These are phyloP conservation scores for Rhagophthalmus giganteus DNA, from an alignment of 2,888 invertebrate genomes.

Conservation along the genomic window DNA sequence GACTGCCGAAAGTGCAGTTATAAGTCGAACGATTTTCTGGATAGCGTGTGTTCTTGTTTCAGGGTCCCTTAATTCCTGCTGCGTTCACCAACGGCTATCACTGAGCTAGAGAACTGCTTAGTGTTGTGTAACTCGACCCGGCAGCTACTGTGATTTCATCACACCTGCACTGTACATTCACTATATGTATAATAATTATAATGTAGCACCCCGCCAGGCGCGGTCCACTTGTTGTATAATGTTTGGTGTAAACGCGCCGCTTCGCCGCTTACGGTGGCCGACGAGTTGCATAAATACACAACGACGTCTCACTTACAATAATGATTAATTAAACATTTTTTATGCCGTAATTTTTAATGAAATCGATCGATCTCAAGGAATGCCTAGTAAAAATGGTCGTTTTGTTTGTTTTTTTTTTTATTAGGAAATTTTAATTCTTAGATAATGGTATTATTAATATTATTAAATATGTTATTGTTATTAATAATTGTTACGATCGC, in stretches of 20 bases:
- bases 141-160: slow-evolving; percentile 57
- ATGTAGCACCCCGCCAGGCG: slow-evolving; percentile 57
- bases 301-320: too few species aligned
- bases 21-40: slow-evolving; percentile 6
- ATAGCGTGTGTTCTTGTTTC: slow-evolving; percentile 56
- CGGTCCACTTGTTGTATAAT: slow-evolving; percentile 58
- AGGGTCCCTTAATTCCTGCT: slow-evolving; percentile 97
- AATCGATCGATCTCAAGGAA: slow-evolving; percentile 22
- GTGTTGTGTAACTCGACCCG: slow-evolving; percentile 56
- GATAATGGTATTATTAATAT: slow-evolving; percentile 13
- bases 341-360: slow-evolving; percentile 8
- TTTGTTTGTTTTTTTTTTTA: too few species aligned
- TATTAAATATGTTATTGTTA: too few species aligned
- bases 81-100: slow-evolving; percentile 99
- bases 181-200: slow-evolving; percentile 53
- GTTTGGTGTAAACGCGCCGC: slow-evolving; percentile 56
- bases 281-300: slow-evolving; percentile 56
- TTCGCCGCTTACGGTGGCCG: slow-evolving; percentile 60
- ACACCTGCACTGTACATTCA: slow-evolving; percentile 58
- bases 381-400: slow-evolving; percentile 17
- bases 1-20: too few species aligned
- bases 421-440: slow-evolving; percentile 20
- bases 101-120: slow-evolving; percentile 62
- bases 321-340: too few species aligned
- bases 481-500: too few species aligned